These are phyloP conservation scores for Timema podura DNA, from an alignment of 2,888 invertebrate species.

Conservation along the genomic window DNA sequence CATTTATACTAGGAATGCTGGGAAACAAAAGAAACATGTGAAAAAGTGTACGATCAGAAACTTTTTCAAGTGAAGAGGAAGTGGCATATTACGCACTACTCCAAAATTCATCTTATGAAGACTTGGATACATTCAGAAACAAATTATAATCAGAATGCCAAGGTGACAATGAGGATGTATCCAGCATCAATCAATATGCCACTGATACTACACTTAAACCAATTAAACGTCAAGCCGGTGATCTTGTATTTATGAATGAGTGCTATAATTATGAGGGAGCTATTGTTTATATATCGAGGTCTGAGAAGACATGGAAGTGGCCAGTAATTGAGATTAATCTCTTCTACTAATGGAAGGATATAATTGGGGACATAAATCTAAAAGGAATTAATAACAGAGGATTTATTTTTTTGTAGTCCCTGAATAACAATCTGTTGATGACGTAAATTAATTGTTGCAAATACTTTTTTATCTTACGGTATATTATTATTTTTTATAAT, in stretches of 20 bases:
- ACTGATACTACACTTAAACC: neutral
- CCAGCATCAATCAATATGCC: neutral
- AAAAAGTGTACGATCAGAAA: too few species aligned
- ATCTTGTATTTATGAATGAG: neutral
- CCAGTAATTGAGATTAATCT: constrained; percentile 10
- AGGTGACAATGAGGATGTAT: neutral
- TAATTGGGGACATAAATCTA: neutral
- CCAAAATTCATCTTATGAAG: neutral
- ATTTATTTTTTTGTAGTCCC: neutral
- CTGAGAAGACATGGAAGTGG: constrained; percentile 5
- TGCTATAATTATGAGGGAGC: neutral
- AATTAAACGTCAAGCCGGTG: neutral
- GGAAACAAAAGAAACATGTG: too few species aligned
- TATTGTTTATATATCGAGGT: neutral
- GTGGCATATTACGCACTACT: neutral
- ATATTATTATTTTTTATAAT: too few species aligned
- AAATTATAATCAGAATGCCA: neutral
- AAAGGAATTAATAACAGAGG: neutral
- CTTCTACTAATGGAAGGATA: constrained; percentile 4
- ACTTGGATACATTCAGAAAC: constrained; percentile 5
- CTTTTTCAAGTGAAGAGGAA: too few species aligned
- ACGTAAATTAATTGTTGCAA: too few species aligned
- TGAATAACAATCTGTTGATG: too few species aligned
- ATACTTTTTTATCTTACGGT: too few species aligned
- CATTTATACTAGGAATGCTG: too few species aligned